Evolutionary conservation across 2,113 vertebrate genomes (phyloP), one percentile per base, ranked within the genome.

Genomic region (Mionectes macconnelli): DNA sequence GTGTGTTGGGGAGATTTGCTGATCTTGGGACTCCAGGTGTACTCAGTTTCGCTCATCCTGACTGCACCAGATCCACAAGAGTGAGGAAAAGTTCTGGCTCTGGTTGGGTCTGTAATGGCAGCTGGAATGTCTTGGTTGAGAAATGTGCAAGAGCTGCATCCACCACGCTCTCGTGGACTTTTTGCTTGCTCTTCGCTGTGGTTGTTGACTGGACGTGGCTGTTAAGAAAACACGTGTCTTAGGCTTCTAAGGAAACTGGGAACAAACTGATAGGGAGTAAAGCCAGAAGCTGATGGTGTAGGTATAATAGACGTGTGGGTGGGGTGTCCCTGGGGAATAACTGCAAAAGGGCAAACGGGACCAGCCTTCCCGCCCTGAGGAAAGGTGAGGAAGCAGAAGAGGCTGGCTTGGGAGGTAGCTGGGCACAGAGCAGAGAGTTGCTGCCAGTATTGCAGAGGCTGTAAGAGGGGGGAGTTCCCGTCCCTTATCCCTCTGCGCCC

Each of bases 91-190:
- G 37, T 68, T 86, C 39, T 87, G 28, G 23, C 31, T 89, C 11
- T 47, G 59, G 4, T 27, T 87, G 28, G 14, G 39, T 66, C 72
- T 57, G 28, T 9, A 53, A 40, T 0, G 0, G 47, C 52, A 84
- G 1, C 25, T 39, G 30, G 49, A 82, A 72, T 33, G n/a, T 27
- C 27, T 83, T 64, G 12, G 6, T 11, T 52, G 47, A 89, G 74
- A 79, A 78, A 60, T 8, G 23, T 12, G 12, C 44, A 49, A 81
- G 56, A 78, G 35, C 24, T 87, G 40, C 28, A 53, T 25, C 20
- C 7, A 11, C 18, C 21, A 39, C 90, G 22, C 2, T 14, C 68
- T 50, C 57, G 20, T 31, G 19, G 16, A 22, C 12, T 84, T 85
- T 76, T 76, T 59, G 7, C n/a, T 56, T 75, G 49, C 40, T 87